These are phyloP conservation scores for Cybosia mesomella DNA, from an alignment of 2,888 invertebrate species.

Conservation along the genomic window DNA sequence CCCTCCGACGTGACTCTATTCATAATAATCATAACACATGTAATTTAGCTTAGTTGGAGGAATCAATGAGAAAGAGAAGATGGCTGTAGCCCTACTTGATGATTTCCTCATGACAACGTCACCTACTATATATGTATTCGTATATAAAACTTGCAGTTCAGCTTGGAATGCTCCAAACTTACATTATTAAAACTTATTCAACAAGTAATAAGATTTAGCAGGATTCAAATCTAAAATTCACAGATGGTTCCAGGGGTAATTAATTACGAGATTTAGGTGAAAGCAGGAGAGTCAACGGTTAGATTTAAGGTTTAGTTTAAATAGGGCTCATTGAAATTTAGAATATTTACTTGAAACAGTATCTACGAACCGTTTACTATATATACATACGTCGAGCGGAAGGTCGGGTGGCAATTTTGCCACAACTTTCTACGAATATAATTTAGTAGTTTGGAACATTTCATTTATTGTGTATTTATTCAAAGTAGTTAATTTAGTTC, in stretches of 20 bases:
- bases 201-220: constrained; percentile 30
- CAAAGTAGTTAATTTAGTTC: constrained; percentile 10
- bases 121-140: background rate
- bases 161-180: background rate
- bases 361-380: constrained; percentile 21
- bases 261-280: constrained; percentile 38
- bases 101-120: no score
- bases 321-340: constrained; percentile 26
- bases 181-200: background rate
- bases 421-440: constrained; percentile 30
- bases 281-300: constrained; percentile 23
- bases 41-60: no score
- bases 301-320: constrained; percentile 38
- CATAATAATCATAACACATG: no score
- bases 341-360: constrained; percentile 23
- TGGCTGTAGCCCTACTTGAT: no score
- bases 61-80: no score
- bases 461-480: constrained; percentile 16
- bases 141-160: background rate
- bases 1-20: no score
- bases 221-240: constrained; percentile 29
- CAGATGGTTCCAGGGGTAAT: constrained; percentile 36
- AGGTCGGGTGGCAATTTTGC: constrained; percentile 22
- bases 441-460: constrained; percentile 30
- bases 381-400: constrained; percentile 18